Conservation (phyloP, 1,140 invertebrate genomes). For the Zaprionus capensis region DNA sequence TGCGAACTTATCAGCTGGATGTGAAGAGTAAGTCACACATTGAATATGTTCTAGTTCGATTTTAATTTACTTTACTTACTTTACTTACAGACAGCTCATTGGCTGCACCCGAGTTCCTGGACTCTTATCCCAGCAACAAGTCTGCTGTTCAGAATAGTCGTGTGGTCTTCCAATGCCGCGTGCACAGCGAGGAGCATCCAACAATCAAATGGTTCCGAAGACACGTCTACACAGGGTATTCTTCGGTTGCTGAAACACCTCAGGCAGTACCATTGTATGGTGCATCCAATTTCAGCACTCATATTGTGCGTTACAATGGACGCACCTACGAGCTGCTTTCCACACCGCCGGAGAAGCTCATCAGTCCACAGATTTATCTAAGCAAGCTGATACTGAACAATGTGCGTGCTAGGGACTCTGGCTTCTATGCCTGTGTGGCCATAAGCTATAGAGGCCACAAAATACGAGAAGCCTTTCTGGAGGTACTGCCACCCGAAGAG, state of each 20-base stretch:
- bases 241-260: slow-evolving; percentile 18
- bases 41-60: neutral
- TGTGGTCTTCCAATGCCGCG: slow-evolving; percentile 78
- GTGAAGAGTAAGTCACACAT: slow-evolving; percentile 63
- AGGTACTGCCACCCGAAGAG: slow-evolving; percentile 42
- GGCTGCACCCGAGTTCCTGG: slow-evolving; percentile 73
- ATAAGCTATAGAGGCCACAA: slow-evolving; percentile 75
- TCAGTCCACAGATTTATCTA: slow-evolving; percentile 70
- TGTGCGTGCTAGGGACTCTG: slow-evolving; percentile 62
- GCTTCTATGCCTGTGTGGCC: slow-evolving; percentile 77
- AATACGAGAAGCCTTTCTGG: slow-evolving; percentile 72
- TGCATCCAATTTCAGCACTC: slow-evolving; percentile 62
- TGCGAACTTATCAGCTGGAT: slow-evolving; percentile 78
- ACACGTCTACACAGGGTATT: slow-evolving; percentile 21
- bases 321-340: slow-evolving; percentile 67
- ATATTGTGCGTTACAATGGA: slow-evolving; percentile 74
- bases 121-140: slow-evolving; percentile 72
- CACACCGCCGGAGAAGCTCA: slow-evolving; percentile 63
- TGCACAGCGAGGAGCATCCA: slow-evolving; percentile 74
- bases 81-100: slow-evolving; percentile 70
- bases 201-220: slow-evolving; percentile 80
- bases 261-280: neutral
- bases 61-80: neutral
- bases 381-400: slow-evolving; percentile 78
- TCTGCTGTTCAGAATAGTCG: slow-evolving; percentile 51